Evolutionary conservation across 2,797 vertebrate genomes (phyloP), one percentile per base, ranked within the genome.

Genomic region (Sebastes oblongus): DNA sequence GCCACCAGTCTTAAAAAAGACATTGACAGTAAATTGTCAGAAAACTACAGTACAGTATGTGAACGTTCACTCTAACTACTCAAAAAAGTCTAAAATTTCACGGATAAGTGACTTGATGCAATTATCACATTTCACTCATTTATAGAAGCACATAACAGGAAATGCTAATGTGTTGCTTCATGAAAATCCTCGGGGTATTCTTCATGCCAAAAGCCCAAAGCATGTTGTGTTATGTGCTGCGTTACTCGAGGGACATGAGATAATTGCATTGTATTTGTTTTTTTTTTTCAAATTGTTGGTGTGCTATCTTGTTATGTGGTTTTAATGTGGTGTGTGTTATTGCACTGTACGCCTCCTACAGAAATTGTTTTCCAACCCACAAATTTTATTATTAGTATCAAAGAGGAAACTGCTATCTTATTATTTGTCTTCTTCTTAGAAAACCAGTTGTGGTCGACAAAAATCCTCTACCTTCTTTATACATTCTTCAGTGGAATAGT

Each of bases 61-160:
- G 22, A 34, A 11, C 10, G 34, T 75, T 24, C 24, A 52, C 1
- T 30, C 13, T 18, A 46, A 46, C 24, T n/a, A 3, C 58, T 11
- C 8, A 58, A 30, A 56, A 42, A 34, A 20, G 10, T 50, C 8
- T 50, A 0, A 56, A n/a, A 30, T 75, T 66, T 60, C 29, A 55
- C 9, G 2, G 2, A 54, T 52, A 71, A 58, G 5, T 22, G 5
- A 75, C 18, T 39, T 42, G 3, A 61, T 75, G 59, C 52, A 77
- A 66, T 78, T 76, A 76, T 80, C 65, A 81, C n/a, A 29, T 84
- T 65, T 80, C 39, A 72, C n/a, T 77, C 52, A 56, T 73, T 79
- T 77, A 66, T 74, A 69, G 34, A 77, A 62, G 30, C 71, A 66
- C 14, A 27, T 42, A 18, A 66, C 36, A 56, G 30, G 3, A 76